These are phyloP conservation scores for Dromiciops gliroides DNA, from an alignment of 2,113 vertebrate genomes.

Conservation along the genomic window DNA sequence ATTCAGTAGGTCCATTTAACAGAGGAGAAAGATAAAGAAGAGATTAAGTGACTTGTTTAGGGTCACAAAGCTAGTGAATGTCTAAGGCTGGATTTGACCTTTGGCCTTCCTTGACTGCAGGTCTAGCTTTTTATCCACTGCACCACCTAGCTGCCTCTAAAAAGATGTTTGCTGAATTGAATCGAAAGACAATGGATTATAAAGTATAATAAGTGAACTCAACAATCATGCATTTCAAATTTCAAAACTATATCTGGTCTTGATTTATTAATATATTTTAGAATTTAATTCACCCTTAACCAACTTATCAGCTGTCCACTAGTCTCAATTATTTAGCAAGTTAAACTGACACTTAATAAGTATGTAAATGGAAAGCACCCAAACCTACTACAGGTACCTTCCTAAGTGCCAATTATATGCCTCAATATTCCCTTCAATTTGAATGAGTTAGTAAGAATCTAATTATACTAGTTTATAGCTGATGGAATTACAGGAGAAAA, in stretches of 20 bases:
- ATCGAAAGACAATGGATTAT: not conserved
- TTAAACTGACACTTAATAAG: constrained; percentile 83
- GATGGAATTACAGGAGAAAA: constrained; percentile 87
- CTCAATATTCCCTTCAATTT: constrained; percentile 86
- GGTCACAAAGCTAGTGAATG: not conserved
- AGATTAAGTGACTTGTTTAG: not conserved
- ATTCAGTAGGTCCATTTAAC: not conserved
- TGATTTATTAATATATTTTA: constrained; percentile 65
- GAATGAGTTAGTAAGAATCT: constrained; percentile 87
- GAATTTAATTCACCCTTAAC: constrained; percentile 75
- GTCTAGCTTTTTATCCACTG: not conserved
- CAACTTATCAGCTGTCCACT: constrained; percentile 72
- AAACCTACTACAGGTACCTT: constrained; percentile 83
- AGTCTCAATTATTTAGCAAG: constrained; percentile 81
- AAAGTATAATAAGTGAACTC: not conserved
- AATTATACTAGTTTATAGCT: constrained; percentile 89
- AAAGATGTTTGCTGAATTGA: not conserved
- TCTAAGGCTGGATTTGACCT: not conserved
- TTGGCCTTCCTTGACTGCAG: not conserved
- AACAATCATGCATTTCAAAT: constrained; percentile 44
- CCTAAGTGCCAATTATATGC: constrained; percentile 87
- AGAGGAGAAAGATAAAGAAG: not conserved
- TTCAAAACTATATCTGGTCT: constrained; percentile 44
- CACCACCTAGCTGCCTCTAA: not conserved
- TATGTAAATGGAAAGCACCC: constrained; percentile 83